A percentile compares a stretch with the other conserved stretches of the same genome.
These are phyloP conservation scores for Agrilus cyanescens DNA, from an alignment of 2,888 invertebrate species.

Conservation along the genomic window DNA sequence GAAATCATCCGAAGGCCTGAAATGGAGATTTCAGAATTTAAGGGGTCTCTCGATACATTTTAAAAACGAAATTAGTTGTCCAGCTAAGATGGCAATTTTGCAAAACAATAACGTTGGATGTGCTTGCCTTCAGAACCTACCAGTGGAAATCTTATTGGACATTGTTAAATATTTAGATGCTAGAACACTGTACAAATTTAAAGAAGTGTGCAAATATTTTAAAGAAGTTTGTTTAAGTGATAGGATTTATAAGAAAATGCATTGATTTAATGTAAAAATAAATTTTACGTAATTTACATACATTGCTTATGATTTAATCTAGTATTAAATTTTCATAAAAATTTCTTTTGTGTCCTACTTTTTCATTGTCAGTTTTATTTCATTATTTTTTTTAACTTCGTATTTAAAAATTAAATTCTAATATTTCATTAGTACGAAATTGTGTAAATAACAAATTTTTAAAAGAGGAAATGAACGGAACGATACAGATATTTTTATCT, in stretches of 20 bases:
- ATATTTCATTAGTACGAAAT: too few relatives aligned
- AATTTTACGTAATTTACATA: too few relatives aligned
- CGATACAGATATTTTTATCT: too few relatives aligned
- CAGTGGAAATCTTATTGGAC: conserved; percentile 29
- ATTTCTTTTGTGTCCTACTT: too few relatives aligned
- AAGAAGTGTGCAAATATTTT: conserved; percentile 22
- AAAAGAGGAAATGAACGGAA: too few relatives aligned
- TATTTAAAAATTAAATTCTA: too few relatives aligned
- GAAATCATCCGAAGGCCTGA: not conserved
- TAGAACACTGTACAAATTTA: conserved; percentile 17
- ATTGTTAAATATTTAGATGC: conserved; percentile 23
- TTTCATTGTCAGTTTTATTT: too few relatives aligned
- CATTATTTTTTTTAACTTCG: too few relatives aligned
- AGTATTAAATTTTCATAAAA: too few relatives aligned
- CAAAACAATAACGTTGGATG: conserved; percentile 11
- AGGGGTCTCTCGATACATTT: conserved; percentile 24
- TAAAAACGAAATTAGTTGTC: conserved; percentile 27
- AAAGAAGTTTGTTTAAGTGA: conserved; percentile 16
- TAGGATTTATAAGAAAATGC: conserved; percentile 15
- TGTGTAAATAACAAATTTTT: too few relatives aligned
- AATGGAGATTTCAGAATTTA: conserved; percentile 25
- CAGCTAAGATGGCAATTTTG: conserved; percentile 23
- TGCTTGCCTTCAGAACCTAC: conserved; percentile 31
- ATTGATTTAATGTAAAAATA: too few relatives aligned
- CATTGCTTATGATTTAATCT: too few relatives aligned